Evolutionary conservation across 2,888 invertebrate species (phyloP), one percentile per base, ranked within the genome.

Genomic region (Pegoplata infirma): DNA sequence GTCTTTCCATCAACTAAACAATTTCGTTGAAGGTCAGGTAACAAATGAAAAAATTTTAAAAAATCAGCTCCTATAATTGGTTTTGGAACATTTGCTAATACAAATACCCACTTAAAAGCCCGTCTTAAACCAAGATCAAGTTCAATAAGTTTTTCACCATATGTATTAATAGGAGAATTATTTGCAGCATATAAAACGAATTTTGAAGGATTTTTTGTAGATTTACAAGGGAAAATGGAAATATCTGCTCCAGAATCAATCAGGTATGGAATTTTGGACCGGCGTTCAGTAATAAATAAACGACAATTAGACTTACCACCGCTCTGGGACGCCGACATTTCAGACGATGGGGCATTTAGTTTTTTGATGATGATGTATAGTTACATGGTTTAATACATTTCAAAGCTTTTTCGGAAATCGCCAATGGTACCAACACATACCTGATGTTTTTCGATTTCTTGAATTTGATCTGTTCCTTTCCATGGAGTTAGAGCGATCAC

Each of bases 61-160:
- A 82, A 82, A 56, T 82, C 83, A 0, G 82, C 81, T 19, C 82
- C 82, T 8, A 82, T 78, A 17, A 82, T 82, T 6, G 82, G 74
- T n/a, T n/a, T n/a, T n/a, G n/a, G n/a, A n/a, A n/a, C n/a, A n/a
- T n/a, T n/a, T n/a, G n/a, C n/a, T n/a, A n/a, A n/a, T n/a, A n/a
- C n/a, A n/a, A n/a, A n/a, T n/a, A n/a, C n/a, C 25, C 25, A 25
- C 6, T 25, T 25, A 25, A 25, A 25, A 25, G 25, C 25, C 6
- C 25, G 3, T 25, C 25, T 25, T 6, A 25, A 25, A 25, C 25
- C 25, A 25, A 25, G 25, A 25, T 6, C 25, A 25, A 25, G 25
- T 25, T 25, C 25, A 28, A 28, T 28, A 28, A 28, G 14, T 61
- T 63, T 64, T 14, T 46, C 59, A n/a, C 82, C 82, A 44, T 80